phyloP scores from a whole-genome alignment of 2,888 invertebrate species.

The Cephus nigrinus region DNA sequence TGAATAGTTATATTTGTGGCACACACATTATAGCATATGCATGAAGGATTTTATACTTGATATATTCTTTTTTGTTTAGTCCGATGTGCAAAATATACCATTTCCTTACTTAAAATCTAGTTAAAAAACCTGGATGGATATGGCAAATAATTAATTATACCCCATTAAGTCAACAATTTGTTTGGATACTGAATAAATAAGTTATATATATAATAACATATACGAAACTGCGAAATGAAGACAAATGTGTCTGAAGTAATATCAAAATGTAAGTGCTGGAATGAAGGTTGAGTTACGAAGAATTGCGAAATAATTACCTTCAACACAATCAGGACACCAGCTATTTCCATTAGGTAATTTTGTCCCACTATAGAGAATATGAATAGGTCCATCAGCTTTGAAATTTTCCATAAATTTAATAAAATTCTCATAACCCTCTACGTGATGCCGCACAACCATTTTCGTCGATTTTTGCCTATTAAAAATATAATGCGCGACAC shows the following conservation, averaged over 20 bases:
- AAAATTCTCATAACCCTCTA: constrained; percentile 75
- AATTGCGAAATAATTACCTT: constrained; percentile 70
- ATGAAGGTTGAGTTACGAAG: constrained; percentile 10
- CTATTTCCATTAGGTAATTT: constrained; percentile 77
- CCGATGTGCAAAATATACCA: not conserved
- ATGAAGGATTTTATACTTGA: not conserved
- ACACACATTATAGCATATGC: not conserved
- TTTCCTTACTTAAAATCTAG: not conserved
- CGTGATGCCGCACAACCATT: constrained; percentile 68
- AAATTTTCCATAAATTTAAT: constrained; percentile 70
- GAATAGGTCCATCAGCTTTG: constrained; percentile 64
- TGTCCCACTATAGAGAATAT: constrained; percentile 76
- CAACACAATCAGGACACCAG: constrained; percentile 92
- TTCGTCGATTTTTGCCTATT: constrained; percentile 29
- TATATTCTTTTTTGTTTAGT: not conserved
- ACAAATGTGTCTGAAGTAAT: not conserved
- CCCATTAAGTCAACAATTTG: not conserved
- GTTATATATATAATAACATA: not conserved
- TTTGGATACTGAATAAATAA: not conserved
- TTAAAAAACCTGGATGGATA: not conserved
- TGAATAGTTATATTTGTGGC: not conserved
- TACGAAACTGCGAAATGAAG: not conserved
- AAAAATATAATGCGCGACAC: constrained; percentile 3
- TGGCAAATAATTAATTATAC: not conserved
- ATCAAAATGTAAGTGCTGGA: not conserved